Evolutionary conservation across 2,113 vertebrate species (phyloP), one percentile per base, ranked within the genome.

Genomic region (Rynchops niger): DNA sequence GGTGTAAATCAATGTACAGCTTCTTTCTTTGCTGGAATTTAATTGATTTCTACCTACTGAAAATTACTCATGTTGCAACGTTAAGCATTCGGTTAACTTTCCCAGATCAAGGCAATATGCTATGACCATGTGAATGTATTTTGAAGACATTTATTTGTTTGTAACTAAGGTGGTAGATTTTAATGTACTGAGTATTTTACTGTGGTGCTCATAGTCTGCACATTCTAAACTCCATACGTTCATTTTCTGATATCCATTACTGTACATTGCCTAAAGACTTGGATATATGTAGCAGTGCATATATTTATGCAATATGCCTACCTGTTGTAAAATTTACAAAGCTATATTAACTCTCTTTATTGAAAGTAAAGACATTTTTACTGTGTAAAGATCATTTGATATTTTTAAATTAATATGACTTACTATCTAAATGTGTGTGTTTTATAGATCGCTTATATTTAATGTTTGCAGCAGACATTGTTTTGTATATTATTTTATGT

Each of bases 331-430:
- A 91, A 69, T 72, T 84, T 92, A 62, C 69, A 47, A 26, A 55
- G 42, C 65, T 95, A 26, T 86, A 78, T 73, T 76, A 90, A 79
- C 25, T 73, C 66, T 66, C 90, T 77, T 81, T 95, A 78, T 91
- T 83, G 86, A 93, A 94, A 95, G 71, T 67, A 90, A 86, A 92
- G 52, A 55, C 23, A 15, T 80, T 97, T 97, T 91, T 90, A 61
- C 38, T 88, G 21, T 88, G 13, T 71, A 76, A 88, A 95, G 73
- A 72, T 71, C 6, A 89, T 43, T 45, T 85, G 34, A n/a, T 93
- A 82, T 82, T 73, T 96, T 91, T 69, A 36, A 95, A 88, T 90
- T 87, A 79, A 55, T 16, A 10, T 8, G 26, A 34, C 27, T 94
- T 93, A n/a, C 63, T 83, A 47, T 91, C 73, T 79, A 42, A 69